These are phyloP conservation scores for Norana najaformis DNA, from an alignment of 2,888 invertebrate genomes.

Conservation along the genomic window DNA sequence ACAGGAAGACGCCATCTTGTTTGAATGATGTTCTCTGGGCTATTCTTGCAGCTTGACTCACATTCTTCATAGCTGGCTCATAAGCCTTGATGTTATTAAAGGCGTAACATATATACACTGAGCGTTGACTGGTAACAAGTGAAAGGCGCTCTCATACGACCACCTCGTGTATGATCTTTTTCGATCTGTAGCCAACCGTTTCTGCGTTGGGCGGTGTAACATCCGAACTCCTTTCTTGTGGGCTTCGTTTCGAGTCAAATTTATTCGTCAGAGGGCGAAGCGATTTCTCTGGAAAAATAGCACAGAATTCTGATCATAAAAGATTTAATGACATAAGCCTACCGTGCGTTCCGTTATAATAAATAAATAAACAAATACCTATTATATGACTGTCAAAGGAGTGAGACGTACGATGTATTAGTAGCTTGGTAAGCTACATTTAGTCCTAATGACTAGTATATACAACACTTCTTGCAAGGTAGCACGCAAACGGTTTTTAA, in stretches of 20 bases:
- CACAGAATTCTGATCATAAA: not conserved
- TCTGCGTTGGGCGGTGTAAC: not conserved
- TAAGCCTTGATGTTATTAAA: no score
- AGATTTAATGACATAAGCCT: not conserved
- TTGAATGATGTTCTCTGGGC: not conserved
- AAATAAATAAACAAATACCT: not conserved
- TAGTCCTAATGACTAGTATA: no score
- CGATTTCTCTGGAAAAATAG: not conserved
- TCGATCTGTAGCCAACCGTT: not conserved
- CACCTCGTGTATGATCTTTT: slow-evolving; percentile 24
- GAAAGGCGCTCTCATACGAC: not conserved
- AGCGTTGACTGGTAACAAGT: not conserved
- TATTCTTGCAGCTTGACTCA: not conserved
- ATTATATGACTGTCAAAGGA: not conserved
- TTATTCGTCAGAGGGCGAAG: slow-evolving; percentile 23
- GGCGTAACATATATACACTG: not conserved
- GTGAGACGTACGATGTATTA: no score
- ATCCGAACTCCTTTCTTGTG: not conserved
- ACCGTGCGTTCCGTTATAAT: not conserved
- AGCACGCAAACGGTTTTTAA: no score
- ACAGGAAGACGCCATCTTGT: not conserved
- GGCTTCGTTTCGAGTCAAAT: not conserved
- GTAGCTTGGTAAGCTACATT: no score
- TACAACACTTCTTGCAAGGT: no score
- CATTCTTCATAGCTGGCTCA: not conserved